Conservation (phyloP, 2,797 vertebrate genomes). For the Sebastolobus altivelis region DNA sequence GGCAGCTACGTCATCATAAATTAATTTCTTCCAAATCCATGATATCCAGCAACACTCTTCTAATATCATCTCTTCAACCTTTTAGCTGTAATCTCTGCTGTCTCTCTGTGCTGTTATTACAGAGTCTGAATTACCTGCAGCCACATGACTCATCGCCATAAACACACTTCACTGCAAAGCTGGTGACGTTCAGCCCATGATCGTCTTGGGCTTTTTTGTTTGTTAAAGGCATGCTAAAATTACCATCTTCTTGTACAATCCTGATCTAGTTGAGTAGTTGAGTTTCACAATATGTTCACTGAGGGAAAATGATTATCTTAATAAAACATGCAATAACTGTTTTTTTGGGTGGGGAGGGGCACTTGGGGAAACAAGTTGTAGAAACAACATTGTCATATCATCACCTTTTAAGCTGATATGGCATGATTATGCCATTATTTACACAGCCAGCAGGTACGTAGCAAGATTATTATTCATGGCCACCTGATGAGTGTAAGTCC, state of each 20-base stretch:
- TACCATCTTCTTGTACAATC: background rate
- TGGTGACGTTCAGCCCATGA: too few relatives aligned
- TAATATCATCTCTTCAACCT: background rate
- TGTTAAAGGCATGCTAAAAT: background rate
- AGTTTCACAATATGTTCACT: background rate
- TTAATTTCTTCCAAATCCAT: background rate
- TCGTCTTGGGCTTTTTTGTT: background rate
- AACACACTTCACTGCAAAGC: background rate
- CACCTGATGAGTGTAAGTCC: too few relatives aligned
- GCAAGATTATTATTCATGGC: background rate
- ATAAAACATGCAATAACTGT: background rate
- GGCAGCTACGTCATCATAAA: background rate
- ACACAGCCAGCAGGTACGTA: background rate
- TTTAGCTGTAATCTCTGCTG: background rate
- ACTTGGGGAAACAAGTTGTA: background rate
- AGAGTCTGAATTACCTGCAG: background rate
- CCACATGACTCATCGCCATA: background rate
- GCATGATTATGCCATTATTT: too few relatives aligned
- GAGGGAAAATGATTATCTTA: background rate
- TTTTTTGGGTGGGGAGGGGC: background rate
- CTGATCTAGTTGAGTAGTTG: background rate
- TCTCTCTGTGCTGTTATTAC: background rate
- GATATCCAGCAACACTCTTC: background rate
- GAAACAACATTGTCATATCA: background rate
- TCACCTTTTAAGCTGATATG: background rate